Conservation (phyloP, 2,113 vertebrate genomes). For the Rhinolophus sinicus region DNA sequence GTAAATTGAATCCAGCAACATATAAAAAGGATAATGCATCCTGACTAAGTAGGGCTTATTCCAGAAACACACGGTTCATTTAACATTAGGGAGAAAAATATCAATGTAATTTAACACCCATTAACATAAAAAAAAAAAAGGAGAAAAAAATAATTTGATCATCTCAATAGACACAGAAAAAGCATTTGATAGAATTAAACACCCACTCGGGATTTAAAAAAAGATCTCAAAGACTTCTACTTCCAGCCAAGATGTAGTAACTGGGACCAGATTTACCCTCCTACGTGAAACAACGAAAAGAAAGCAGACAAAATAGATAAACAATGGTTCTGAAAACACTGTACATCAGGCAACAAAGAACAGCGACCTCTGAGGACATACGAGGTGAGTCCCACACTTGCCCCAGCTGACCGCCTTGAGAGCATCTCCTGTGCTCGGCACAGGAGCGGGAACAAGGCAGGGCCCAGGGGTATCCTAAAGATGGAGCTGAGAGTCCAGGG, state of each 20-base stretch:
- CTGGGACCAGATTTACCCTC: neutral
- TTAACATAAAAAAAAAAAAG: neutral
- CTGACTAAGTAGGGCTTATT: neutral
- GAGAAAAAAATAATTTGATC: neutral
- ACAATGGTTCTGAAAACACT: neutral
- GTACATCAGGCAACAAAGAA: neutral
- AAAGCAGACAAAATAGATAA: neutral
- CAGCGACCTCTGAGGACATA: neutral
- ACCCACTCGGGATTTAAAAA: neutral
- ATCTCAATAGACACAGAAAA: neutral
- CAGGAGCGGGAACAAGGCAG: neutral
- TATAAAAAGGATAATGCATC: neutral
- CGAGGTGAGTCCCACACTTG: neutral
- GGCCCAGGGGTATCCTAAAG: neutral
- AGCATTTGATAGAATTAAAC: constrained; percentile 13
- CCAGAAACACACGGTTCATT: constrained; percentile 1
- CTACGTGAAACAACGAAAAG: neutral
- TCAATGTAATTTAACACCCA: constrained; percentile 19
- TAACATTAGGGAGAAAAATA: neutral
- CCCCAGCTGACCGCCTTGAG: neutral
- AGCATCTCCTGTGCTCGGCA: neutral
- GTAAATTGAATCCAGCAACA: neutral
- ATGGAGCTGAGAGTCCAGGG: neutral
- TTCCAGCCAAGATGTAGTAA: neutral
- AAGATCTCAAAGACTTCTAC: neutral